phyloP scores from a whole-genome alignment of 1,140 invertebrate species.

The Drosophila seguyi region DNA sequence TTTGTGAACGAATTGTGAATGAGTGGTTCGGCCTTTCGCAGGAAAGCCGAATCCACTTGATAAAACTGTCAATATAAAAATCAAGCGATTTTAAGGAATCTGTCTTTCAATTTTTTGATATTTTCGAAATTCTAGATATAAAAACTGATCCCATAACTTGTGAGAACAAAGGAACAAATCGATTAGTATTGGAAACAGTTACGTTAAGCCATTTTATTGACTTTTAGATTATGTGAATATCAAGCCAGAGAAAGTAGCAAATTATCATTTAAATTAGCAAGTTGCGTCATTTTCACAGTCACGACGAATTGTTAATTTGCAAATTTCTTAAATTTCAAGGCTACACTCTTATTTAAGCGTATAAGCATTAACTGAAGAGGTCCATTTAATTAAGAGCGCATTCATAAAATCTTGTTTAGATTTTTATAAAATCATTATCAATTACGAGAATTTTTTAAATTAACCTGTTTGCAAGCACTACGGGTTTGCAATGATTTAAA shows the following conservation, averaged over 20 bases:
- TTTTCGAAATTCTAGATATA: not conserved
- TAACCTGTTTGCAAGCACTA: not conserved
- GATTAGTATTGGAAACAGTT: not conserved
- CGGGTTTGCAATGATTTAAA: not conserved
- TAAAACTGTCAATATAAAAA: slow-evolving; percentile 53
- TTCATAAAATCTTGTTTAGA: not conserved
- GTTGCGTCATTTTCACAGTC: not conserved
- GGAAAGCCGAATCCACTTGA: slow-evolving; percentile 37
- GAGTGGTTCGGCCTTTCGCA: slow-evolving; percentile 41
- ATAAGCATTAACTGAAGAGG: not conserved
- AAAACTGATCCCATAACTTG: not conserved
- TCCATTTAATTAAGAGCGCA: slow-evolving; percentile 3
- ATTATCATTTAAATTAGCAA: slow-evolving; percentile 3
- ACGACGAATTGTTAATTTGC: not conserved
- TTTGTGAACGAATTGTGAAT: slow-evolving; percentile 49
- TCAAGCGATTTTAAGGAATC: slow-evolving; percentile 26
- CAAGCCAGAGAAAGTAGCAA: not conserved
- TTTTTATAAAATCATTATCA: not conserved
- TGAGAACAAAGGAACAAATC: not conserved
- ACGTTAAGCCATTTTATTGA: not conserved
- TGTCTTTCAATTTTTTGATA: not conserved
- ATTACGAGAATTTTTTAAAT: not conserved
- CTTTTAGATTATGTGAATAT: not conserved
- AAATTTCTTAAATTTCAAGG: slow-evolving; percentile 1
- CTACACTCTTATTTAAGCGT: not conserved